A percentile compares a stretch with the other conserved stretches of the same genome.
Evolutionary conservation across 2,113 vertebrate species (phyloP).

Genomic region (Colinus virginianus): DNA sequence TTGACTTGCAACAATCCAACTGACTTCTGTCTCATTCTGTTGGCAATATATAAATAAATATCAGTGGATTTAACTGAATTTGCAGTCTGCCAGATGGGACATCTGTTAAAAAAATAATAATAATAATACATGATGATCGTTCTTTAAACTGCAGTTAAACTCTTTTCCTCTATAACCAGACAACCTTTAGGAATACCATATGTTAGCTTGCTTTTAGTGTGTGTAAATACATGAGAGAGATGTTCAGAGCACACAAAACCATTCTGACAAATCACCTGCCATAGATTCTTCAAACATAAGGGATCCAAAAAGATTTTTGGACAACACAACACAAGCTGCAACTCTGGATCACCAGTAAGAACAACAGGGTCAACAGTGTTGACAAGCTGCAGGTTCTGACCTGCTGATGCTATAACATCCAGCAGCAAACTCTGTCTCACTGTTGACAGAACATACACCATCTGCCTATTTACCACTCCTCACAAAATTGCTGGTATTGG

Average conservation of each 20-base stretch:
- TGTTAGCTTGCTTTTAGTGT: not conserved
- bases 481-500: not conserved
- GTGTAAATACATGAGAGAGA: not conserved
- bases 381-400: not conserved
- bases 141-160: not conserved
- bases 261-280: not conserved
- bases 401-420: not conserved
- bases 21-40: not conserved
- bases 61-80: not conserved
- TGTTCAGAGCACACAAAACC: not conserved
- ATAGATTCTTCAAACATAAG: not conserved
- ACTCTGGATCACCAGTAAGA: not conserved
- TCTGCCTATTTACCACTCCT: not conserved
- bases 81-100: not conserved
- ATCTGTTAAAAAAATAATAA: not conserved
- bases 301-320: not conserved
- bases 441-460: not conserved
- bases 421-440: not conserved
- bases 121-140: not conserved
- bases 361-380: not conserved
- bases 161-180: not conserved
- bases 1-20: not conserved
- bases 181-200: not conserved
- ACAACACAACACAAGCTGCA: not conserved
- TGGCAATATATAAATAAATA: not conserved